Base-by-base conservation (phyloP, 2,113 vertebrate genomes). In the Oenanthe oenanthe region DNA sequence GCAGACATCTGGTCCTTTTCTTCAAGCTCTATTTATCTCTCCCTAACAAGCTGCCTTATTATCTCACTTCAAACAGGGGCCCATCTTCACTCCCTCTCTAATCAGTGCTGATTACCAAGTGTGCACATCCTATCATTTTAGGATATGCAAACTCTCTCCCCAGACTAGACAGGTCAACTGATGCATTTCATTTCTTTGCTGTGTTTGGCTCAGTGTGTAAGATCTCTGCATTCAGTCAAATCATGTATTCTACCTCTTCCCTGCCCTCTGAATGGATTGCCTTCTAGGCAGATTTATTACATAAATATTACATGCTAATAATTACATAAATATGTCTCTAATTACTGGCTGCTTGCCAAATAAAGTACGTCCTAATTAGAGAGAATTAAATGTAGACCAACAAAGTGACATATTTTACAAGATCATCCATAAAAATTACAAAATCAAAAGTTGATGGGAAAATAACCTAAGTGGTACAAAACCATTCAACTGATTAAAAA, bases 51-150 rank as follows among this genome's bases (percentile, higher is more conserved):
- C 86, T 87, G 92, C n/a, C 65, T 78, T 93, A 86, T 93, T 91
- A 95, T 71, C 86, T 95, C 94, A 92, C 92, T 97, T 93, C 95
- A 97, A 81, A 87, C 65, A 82, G 91, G 66, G 61, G 38, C 84
- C 57, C 84, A 89, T 85, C 89, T 95, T 78, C 94, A 78, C 89
- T 95, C 91, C 82, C 88, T 81, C 73, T 92, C 20, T 93, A 96
- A 96, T 95, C 91, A 93, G 61, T 63, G 38, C 82, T 95, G 95
- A 95, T 92, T 91, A 94, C 75, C 78, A 82, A 93, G 82, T 54
- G 76, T 21, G 54, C 88, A 85, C 71, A 88, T 82, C 74, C 78
- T 88, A 83, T 93, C 82, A 93, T 92, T 95, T 95, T n/a, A 92
- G 71, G 85, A 84, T 50, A 87, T 84, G 92, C 60, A 93, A 78